Percentiles rank a stretch among this genome's conserved stretches.
Evolutionary conservation across 1,140 invertebrate species (phyloP).

Genomic region (Atta cephalotes): DNA sequence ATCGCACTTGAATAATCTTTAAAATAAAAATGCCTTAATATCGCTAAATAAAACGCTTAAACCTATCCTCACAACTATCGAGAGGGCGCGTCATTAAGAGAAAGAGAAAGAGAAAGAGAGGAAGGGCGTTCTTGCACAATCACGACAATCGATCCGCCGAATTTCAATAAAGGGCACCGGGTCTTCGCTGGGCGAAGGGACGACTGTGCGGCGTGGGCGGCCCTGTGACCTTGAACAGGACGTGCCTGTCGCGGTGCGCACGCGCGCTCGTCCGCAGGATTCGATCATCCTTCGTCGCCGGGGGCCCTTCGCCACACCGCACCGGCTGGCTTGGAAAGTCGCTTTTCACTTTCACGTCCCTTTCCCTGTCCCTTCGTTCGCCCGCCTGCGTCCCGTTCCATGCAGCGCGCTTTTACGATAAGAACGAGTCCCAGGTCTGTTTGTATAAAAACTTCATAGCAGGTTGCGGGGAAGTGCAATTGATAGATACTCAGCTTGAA

Average conservation of each 20-base stretch:
- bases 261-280: constrained; percentile 74
- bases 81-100: background rate
- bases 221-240: constrained; percentile 83
- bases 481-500: background rate
- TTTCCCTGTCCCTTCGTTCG: constrained; percentile 75
- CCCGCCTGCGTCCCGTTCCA: constrained; percentile 10
- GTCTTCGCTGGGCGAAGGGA: constrained; percentile 62
- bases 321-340: constrained; percentile 81
- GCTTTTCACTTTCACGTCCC: constrained; percentile 84
- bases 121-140: constrained; percentile 33
- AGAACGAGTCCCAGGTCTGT: constrained; percentile 72
- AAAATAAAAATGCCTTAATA: background rate
- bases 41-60: background rate
- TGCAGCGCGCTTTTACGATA: constrained; percentile 71
- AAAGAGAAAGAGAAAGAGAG: background rate
- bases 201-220: constrained; percentile 59
- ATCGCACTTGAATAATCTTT: background rate
- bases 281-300: constrained; percentile 79
- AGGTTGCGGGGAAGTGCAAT: constrained; percentile 36
- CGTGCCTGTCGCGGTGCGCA: constrained; percentile 69
- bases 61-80: background rate
- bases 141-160: constrained; percentile 67
- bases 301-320: constrained; percentile 75
- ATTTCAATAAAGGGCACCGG: constrained; percentile 61
- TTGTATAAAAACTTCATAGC: constrained; percentile 64